Conservation (phyloP, 1,140 invertebrate species). For the Hetaerina americana region DNA sequence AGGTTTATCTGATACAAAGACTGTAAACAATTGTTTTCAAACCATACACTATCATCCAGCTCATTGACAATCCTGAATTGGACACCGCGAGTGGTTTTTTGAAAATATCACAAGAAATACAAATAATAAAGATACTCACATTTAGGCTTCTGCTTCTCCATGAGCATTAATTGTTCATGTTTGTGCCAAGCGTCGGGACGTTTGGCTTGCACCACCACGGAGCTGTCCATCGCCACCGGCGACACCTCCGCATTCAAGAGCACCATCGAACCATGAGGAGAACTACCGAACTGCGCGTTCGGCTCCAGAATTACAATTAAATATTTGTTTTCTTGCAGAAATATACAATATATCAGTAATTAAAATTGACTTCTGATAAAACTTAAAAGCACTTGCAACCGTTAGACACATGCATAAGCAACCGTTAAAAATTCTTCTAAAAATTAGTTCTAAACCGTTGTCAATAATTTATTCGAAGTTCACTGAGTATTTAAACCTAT, state of each 20-base stretch:
- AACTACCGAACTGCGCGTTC: conserved; percentile 15
- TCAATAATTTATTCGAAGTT: neutral
- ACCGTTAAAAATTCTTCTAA: neutral
- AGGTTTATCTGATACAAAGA: no score
- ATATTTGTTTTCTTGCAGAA: neutral
- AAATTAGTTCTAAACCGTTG: neutral
- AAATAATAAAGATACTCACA: conserved; percentile 35
- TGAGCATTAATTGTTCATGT: conserved; percentile 55
- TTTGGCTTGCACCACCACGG: conserved; percentile 25
- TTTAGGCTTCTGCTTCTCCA: conserved; percentile 57
- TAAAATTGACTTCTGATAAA: conserved; percentile 1
- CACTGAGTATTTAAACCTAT: neutral
- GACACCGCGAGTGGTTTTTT: no score
- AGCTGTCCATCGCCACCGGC: conserved; percentile 31
- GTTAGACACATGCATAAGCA: neutral
- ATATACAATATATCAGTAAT: neutral
- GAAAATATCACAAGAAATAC: no score
- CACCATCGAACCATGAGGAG: conserved; percentile 22
- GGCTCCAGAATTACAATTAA: conserved; percentile 18
- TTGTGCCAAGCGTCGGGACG: conserved; percentile 45
- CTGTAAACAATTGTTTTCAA: no score
- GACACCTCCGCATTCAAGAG: conserved; percentile 30
- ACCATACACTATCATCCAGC: no score
- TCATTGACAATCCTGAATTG: no score
- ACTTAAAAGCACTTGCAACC: neutral